These are phyloP conservation scores for Holothuria scabra DNA, from an alignment of 53 echinoderm and acorn worm genomes.

Conservation along the genomic window DNA sequence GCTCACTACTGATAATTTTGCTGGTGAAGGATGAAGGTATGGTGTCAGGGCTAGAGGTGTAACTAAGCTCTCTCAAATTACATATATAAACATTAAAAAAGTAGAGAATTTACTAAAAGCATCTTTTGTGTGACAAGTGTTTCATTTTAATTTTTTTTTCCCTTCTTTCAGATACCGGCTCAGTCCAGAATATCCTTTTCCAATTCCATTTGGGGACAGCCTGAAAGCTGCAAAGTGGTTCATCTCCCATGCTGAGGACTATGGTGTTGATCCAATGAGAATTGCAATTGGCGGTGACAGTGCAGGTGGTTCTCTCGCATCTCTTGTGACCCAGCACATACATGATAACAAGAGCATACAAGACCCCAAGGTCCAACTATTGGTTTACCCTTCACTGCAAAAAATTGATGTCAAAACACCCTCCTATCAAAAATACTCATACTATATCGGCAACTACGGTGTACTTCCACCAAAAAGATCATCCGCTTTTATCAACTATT, in stretches of 20 bases:
- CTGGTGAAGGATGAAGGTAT: no score
- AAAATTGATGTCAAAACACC: constrained; percentile 68
- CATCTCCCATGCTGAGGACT: constrained; percentile 69
- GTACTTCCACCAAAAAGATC: constrained; percentile 4
- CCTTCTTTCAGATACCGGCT: constrained; percentile 65
- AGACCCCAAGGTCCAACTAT: constrained; percentile 63
- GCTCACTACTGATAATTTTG: no score
- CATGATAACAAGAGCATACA: constrained; percentile 69
- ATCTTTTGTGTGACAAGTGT: no score
- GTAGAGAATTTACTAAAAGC: no score
- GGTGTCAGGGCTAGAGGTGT: no score
- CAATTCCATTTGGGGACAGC: constrained; percentile 69
- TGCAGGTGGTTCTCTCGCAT: constrained; percentile 71
- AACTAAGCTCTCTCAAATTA: no score
- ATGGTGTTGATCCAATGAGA: constrained; percentile 59
- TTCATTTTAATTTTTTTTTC: no score
- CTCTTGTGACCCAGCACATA: constrained; percentile 64
- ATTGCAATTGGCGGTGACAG: constrained; percentile 82
- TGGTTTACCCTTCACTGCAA: constrained; percentile 75
- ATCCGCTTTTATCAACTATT: neutral
- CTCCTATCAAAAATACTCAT: constrained; percentile 22
- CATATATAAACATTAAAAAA: no score
- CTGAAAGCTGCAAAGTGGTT: constrained; percentile 75
- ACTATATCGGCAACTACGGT: constrained; percentile 31
- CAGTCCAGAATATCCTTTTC: constrained; percentile 69